Conservation (phyloP, 1,140 invertebrate species). For the Lepeophtheirus salmonis region DNA sequence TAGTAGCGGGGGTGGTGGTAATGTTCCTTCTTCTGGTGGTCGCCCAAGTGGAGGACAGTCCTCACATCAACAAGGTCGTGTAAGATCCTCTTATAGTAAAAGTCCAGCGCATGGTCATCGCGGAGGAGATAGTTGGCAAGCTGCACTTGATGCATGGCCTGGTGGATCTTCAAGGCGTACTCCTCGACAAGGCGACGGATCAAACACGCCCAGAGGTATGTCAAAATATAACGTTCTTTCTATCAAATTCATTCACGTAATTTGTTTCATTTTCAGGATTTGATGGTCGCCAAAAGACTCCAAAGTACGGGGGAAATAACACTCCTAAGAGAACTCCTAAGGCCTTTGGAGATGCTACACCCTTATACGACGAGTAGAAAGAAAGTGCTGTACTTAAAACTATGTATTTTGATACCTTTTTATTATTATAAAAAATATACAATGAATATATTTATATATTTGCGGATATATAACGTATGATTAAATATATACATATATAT, state of each 20-base stretch:
- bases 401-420: too few species aligned
- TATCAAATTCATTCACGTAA: too few species aligned
- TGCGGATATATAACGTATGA: too few species aligned
- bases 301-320: not conserved
- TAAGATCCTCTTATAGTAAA: too few species aligned
- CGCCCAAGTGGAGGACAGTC: too few species aligned
- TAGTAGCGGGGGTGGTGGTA: not conserved
- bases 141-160: not conserved
- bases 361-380: constrained; percentile 8
- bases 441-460: too few species aligned
- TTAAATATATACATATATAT: too few species aligned
- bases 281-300: not conserved
- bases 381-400: too few species aligned
- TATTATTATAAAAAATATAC: too few species aligned
- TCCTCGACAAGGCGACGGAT: not conserved
- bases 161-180: not conserved
- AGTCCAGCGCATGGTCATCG: not conserved
- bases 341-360: constrained; percentile 1
- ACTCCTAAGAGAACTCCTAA: not conserved
- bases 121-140: not conserved
- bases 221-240: not conserved
- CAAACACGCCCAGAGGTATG: not conserved
- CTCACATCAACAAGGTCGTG: not conserved
- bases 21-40: too few species aligned
- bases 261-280: not conserved